Conservation (phyloP, 2,888 invertebrate species). For the Peribatodes rhomboidaria region DNA sequence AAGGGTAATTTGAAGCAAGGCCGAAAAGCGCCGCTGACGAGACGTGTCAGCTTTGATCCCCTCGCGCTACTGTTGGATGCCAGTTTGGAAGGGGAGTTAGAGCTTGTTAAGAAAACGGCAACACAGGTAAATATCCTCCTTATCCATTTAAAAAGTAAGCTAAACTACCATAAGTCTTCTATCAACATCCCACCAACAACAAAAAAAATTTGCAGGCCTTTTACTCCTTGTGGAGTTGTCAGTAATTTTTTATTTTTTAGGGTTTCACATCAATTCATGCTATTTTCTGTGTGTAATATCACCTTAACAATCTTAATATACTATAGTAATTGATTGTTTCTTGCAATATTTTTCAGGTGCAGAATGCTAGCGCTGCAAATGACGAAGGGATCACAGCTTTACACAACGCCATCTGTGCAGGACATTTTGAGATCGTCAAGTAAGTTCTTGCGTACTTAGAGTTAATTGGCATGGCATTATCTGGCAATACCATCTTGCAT, state of each 20-base stretch:
- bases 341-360: constrained; percentile 84
- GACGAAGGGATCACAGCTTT: constrained; percentile 99
- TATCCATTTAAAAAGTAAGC: not conserved
- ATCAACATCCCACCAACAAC: too few species aligned
- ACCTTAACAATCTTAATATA: too few species aligned
- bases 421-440: constrained; percentile 99
- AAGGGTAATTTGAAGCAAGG: constrained; percentile 93
- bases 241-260: too few species aligned
- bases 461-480: too few species aligned
- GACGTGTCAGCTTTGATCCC: constrained; percentile 98
- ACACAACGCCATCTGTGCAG: constrained; percentile 99
- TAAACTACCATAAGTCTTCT: not conserved
- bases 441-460: constrained; percentile 80
- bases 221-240: too few species aligned
- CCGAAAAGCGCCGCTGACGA: constrained; percentile 90
- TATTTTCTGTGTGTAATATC: too few species aligned
- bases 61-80: constrained; percentile 98
- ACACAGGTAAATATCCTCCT: constrained; percentile 88
- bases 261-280: too few species aligned
- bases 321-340: not conserved
- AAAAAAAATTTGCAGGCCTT: too few species aligned
- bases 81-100: constrained; percentile 98
- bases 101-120: constrained; percentile 98
- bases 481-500: too few species aligned
- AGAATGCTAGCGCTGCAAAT: constrained; percentile 98